These are phyloP conservation scores for Odontothrips loti DNA, from an alignment of 2,888 invertebrate species.

Conservation along the genomic window DNA sequence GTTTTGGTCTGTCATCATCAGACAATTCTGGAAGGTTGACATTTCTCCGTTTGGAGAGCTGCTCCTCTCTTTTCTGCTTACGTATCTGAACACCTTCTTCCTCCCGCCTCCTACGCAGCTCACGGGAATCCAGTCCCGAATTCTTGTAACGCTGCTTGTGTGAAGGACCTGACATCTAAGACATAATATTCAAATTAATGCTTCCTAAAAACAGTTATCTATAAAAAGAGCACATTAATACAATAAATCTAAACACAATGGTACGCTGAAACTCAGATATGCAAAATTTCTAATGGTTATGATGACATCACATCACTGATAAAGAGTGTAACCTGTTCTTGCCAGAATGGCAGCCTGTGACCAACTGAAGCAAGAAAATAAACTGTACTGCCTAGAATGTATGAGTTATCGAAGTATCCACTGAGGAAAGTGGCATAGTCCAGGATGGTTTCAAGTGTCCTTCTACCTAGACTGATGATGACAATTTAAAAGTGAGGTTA, in stretches of 20 bases:
- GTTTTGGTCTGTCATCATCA: slow-evolving; percentile 46
- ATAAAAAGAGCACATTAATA: not conserved
- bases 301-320: not conserved
- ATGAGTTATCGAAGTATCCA: not conserved
- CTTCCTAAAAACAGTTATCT: not conserved
- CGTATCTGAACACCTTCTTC: slow-evolving; percentile 94
- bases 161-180: slow-evolving; percentile 73
- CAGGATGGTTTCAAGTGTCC: no score
- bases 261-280: not conserved
- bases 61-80: slow-evolving; percentile 93
- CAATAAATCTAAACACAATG: not conserved
- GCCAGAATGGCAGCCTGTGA: not conserved
- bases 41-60: slow-evolving; percentile 87
- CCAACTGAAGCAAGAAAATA: not conserved
- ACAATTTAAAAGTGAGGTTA: not conserved
- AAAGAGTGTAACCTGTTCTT: not conserved
- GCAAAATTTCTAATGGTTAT: not conserved
- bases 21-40: slow-evolving; percentile 53
- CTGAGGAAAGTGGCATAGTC: no score
- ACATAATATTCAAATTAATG: slow-evolving; percentile 29
- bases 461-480: not conserved
- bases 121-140: slow-evolving; percentile 84
- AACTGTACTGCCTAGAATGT: not conserved
- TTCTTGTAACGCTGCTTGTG: slow-evolving; percentile 94
- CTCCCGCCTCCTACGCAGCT: slow-evolving; percentile 84